These are phyloP conservation scores for Plutomurus gul DNA, from an alignment of 1,140 invertebrate species.

Conservation along the genomic window DNA sequence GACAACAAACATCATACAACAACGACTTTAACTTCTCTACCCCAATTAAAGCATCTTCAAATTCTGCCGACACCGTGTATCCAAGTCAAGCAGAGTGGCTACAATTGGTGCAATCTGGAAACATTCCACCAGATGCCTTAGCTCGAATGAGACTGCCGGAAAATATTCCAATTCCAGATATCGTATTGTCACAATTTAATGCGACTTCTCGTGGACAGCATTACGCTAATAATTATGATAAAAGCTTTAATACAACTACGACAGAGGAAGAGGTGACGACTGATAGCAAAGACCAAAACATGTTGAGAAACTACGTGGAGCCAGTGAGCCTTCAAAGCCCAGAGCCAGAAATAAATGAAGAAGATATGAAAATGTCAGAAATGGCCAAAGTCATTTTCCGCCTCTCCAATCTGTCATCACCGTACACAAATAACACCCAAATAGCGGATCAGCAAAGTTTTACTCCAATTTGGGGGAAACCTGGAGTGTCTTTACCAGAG, in stretches of 20 bases:
- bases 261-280: neutral
- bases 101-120: neutral
- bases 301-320: neutral
- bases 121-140: neutral
- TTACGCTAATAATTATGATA: neutral
- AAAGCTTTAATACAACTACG: neutral
- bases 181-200: neutral
- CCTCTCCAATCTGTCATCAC: slow-evolving; percentile 13
- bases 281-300: neutral
- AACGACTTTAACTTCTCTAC: neutral
- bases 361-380: slow-evolving; percentile 37
- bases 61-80: neutral
- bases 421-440: neutral
- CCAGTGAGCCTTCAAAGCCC: neutral
- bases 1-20: neutral
- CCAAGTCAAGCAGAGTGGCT: neutral
- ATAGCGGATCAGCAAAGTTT: neutral
- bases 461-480: neutral
- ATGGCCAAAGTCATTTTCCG: slow-evolving; percentile 40
- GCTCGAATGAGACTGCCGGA: neutral
- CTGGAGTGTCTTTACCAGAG: neutral
- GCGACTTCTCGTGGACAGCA: neutral
- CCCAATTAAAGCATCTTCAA: neutral
- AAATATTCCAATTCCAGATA: neutral
- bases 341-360: neutral